A percentile compares a stretch with the other conserved stretches of the same genome.
These are phyloP conservation scores for Campylomormyrus tamandua DNA, from an alignment of 2,113 vertebrate species.

Conservation along the genomic window DNA sequence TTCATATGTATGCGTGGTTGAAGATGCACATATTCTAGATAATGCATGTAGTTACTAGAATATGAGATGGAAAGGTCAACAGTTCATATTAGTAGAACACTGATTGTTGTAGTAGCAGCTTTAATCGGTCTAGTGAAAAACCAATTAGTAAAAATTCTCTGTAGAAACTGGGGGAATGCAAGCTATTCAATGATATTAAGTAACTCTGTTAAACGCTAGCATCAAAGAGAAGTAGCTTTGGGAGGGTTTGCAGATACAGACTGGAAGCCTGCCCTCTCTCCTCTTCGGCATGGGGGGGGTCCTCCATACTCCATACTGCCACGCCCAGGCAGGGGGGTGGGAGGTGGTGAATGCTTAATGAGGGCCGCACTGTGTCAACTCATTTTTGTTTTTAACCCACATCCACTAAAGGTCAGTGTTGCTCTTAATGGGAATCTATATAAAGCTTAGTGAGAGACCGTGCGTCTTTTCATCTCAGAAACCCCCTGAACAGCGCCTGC, in stretches of 20 bases:
- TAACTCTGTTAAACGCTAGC: neutral
- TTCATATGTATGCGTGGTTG: neutral
- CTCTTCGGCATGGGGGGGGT: neutral
- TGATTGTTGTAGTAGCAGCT: neutral
- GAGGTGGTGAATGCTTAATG: constrained; percentile 16
- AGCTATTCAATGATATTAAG: neutral
- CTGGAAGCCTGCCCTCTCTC: neutral
- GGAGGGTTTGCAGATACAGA: neutral
- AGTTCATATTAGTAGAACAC: neutral
- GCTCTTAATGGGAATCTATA: constrained; percentile 23
- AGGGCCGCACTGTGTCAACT: constrained; percentile 28
- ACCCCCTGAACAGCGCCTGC: neutral
- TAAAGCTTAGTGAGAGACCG: constrained; percentile 26
- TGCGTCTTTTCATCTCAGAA: neutral
- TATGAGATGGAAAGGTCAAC: neutral
- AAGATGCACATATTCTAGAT: neutral
- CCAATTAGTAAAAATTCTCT: neutral
- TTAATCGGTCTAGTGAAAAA: neutral
- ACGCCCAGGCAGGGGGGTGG: neutral
- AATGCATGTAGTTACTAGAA: too few relatives aligned
- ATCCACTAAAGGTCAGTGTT: constrained; percentile 21
- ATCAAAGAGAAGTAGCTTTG: neutral
- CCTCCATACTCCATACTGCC: neutral
- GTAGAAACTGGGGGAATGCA: neutral
- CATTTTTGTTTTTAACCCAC: constrained; percentile 38